Conservation (phyloP, 2,888 invertebrate genomes). For the Helleia helle region DNA sequence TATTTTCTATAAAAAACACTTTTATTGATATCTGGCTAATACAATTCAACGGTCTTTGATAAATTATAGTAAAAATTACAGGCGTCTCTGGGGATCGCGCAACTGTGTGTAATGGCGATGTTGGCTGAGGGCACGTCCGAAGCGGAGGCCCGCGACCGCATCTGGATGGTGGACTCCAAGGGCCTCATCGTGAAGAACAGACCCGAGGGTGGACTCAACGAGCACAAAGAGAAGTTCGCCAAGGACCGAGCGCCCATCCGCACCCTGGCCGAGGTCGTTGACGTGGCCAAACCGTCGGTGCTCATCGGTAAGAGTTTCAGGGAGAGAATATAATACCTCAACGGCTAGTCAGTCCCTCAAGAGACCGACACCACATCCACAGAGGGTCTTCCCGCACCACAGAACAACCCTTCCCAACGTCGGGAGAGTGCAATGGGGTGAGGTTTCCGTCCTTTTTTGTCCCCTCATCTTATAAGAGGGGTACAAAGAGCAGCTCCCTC, state of each 20-base stretch:
- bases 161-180: conserved; percentile 97
- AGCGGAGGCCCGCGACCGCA: conserved; percentile 83
- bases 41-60: no score
- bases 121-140: conserved; percentile 84
- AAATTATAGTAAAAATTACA: conserved; percentile 31
- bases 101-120: conserved; percentile 95
- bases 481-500: no score
- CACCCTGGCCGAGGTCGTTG: conserved; percentile 86
- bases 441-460: no score
- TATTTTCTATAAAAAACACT: no score
- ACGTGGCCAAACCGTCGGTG: conserved; percentile 86
- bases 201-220: conserved; percentile 84
- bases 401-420: no score
- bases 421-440: no score
- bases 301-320: conserved; percentile 91
- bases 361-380: no score
- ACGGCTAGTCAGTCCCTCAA: no score
- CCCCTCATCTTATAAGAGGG: no score
- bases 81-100: conserved; percentile 96
- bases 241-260: conserved; percentile 83
- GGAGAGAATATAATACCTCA: no score
- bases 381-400: no score
- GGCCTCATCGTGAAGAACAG: conserved; percentile 93
- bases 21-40: no score
- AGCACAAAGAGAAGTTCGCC: conserved; percentile 89